Percentiles rank a stretch among this genome's conserved stretches.
Evolutionary conservation across 2,888 invertebrate genomes (phyloP).

Genomic region (Parnassius orleans): DNA sequence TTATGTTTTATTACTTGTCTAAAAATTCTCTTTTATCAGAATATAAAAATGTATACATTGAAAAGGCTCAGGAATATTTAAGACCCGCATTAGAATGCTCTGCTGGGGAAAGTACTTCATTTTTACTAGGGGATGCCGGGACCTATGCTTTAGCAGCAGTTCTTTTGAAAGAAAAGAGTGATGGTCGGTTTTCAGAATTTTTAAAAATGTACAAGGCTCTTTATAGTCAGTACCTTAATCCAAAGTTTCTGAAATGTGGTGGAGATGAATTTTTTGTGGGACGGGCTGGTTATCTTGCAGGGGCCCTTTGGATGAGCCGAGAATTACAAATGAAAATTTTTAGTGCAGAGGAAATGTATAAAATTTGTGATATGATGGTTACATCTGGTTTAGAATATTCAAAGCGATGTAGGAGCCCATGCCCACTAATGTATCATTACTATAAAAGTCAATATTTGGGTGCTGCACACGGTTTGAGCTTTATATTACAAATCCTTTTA

Average conservation of each 20-base stretch:
- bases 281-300: conserved; percentile 90
- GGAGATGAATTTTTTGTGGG: conserved; percentile 94
- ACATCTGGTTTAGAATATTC: conserved; percentile 87
- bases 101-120: conserved; percentile 83
- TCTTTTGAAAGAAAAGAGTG: conserved; percentile 76
- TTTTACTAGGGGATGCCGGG: conserved; percentile 90
- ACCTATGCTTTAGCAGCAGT: conserved; percentile 87
- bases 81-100: conserved; percentile 81
- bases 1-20: conserved; percentile 87
- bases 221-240: conserved; percentile 53
- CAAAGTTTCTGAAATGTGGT: conserved; percentile 82
- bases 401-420: conserved; percentile 73
- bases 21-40: conserved; percentile 74
- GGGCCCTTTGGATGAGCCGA: conserved; percentile 86
- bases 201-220: conserved; percentile 65
- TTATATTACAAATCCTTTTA: conserved; percentile 81
- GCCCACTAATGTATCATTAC: conserved; percentile 90
- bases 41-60: conserved; percentile 70
- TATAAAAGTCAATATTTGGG: conserved; percentile 87
- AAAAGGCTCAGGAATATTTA: conserved; percentile 83
- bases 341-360: conserved; percentile 72
- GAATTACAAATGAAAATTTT: conserved; percentile 72
- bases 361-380: conserved; percentile 85
- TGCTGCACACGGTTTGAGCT: conserved; percentile 81
- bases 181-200: conserved; percentile 53